Percentiles rank a stretch among this genome's conserved stretches.
These are phyloP conservation scores for Tautogolabrus adspersus DNA, from an alignment of 2,113 vertebrate genomes.

Conservation along the genomic window DNA sequence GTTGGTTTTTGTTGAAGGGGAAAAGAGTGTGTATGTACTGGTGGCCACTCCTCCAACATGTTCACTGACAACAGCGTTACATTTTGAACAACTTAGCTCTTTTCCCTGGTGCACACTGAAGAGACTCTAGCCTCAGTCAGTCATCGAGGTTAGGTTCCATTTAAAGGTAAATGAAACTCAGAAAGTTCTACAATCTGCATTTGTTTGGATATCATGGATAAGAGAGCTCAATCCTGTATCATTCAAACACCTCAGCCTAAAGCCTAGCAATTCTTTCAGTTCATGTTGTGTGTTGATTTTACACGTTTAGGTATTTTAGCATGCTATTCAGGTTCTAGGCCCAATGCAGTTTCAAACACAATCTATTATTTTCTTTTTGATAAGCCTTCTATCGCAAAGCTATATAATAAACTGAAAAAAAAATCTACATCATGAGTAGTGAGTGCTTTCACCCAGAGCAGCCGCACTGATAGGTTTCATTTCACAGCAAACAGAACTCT, in stretches of 20 bases:
- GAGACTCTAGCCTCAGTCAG: not conserved
- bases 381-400: too few species aligned
- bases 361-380: not conserved
- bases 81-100: slow-evolving; percentile 17
- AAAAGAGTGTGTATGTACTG: not conserved
- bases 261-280: not conserved
- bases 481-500: slow-evolving; percentile 60
- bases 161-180: slow-evolving; percentile 61
- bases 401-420: too few species aligned
- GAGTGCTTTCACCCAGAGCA: not conserved
- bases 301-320: not conserved
- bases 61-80: not conserved
- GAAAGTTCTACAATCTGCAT: slow-evolving; percentile 2
- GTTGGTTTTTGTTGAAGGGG: not conserved
- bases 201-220: slow-evolving; percentile 15
- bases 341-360: not conserved
- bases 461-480: slow-evolving; percentile 64
- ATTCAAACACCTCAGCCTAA: slow-evolving; percentile 4
- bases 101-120: slow-evolving; percentile 1
- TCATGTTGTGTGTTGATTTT: not conserved
- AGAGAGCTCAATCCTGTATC: not conserved
- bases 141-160: slow-evolving; percentile 48
- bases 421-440: too few species aligned
- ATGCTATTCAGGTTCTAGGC: not conserved
- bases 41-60: not conserved